Base-by-base conservation (phyloP, 2,888 invertebrate species). In the Pseudococcus jackbeardsleyi region DNA sequence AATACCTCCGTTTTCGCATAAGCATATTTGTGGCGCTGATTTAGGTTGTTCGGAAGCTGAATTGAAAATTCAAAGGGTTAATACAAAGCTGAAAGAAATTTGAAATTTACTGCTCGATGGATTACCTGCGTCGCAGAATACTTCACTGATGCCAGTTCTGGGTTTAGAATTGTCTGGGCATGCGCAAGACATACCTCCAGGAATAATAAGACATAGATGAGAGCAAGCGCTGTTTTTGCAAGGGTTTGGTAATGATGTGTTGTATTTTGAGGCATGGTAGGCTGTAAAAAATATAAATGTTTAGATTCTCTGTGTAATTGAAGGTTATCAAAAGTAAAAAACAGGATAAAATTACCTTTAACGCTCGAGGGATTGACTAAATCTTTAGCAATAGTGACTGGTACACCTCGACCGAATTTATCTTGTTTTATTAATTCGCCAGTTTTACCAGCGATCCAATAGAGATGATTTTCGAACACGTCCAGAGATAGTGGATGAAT, bases 351-450 rank as follows among this genome's bases (percentile, higher is more conserved):
- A n/a, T 59, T 48, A 95, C 95, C 94, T 93, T 96, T 96, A 2
- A 99, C 94, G 89, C 96, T 96, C 22, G 96, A 95, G 0, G 98
- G 97, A 91, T 96, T 96, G 90, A 95, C 94, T 89, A 99, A 93
- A 91, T 97, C 96, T 90, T 94, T 95, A 89, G 96, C 95, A 33
- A 99, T 93, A 0, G 95, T 93, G 84, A 96, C 95, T 68, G 97
- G 96, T 89, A 98, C 96, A 15, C 98, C 98, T 85, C 98, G 93
- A 0, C 99, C 99, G 92, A 99, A 99, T 93, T 99, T 99, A 92
- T 99, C 98, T 91, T 98, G 98, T 39, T 94, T 94, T 85, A 96
- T 93, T 8, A 99, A 93, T 91, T 97, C 97, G 0, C 98, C 98
- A 0, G 95, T 94, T 90, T 96, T 96, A 88, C 95, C 93, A 0